Evolutionary conservation across 2,888 invertebrate genomes (phyloP).

Genomic region (Brachyopa scutellaris): DNA sequence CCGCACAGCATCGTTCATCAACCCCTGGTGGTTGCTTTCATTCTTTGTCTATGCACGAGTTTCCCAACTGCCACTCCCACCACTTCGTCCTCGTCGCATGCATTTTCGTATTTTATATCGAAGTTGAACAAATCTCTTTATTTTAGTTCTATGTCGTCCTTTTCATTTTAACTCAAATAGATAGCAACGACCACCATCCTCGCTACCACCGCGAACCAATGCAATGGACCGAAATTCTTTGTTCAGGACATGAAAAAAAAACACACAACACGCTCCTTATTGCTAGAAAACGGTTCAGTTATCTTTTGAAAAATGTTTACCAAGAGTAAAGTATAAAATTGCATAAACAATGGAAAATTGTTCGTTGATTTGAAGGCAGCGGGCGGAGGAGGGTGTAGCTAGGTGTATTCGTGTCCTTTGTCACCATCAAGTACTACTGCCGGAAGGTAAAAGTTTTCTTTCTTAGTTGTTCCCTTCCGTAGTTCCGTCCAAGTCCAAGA

Average conservation of each 20-base stretch:
- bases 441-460: slow-evolving; percentile 56
- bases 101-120: slow-evolving; percentile 37
- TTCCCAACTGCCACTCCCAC: not conserved
- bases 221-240: slow-evolving; percentile 55
- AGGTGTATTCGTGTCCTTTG: slow-evolving; percentile 42
- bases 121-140: slow-evolving; percentile 51
- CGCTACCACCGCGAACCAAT: slow-evolving; percentile 13
- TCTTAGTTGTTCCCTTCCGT: not conserved
- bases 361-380: slow-evolving; percentile 59
- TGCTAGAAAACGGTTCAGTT: slow-evolving; percentile 69
- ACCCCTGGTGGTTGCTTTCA: slow-evolving; percentile 12
- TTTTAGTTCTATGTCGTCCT: slow-evolving; percentile 47
- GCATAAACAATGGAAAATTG: slow-evolving; percentile 73
- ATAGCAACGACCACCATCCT: slow-evolving; percentile 13
- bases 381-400: slow-evolving; percentile 2
- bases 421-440: slow-evolving; percentile 41
- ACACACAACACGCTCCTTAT: slow-evolving; percentile 55
- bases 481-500: slow-evolving; percentile 17
- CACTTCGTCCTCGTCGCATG: slow-evolving; percentile 7
- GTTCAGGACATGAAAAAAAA: slow-evolving; percentile 21
- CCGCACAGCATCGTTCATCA: slow-evolving; percentile 49
- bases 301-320: slow-evolving; percentile 71
- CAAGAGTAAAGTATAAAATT: slow-evolving; percentile 70
- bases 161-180: slow-evolving; percentile 58
- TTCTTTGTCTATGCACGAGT: not conserved